Conservation (phyloP, 2,113 vertebrate species). For the Fulica atra region DNA sequence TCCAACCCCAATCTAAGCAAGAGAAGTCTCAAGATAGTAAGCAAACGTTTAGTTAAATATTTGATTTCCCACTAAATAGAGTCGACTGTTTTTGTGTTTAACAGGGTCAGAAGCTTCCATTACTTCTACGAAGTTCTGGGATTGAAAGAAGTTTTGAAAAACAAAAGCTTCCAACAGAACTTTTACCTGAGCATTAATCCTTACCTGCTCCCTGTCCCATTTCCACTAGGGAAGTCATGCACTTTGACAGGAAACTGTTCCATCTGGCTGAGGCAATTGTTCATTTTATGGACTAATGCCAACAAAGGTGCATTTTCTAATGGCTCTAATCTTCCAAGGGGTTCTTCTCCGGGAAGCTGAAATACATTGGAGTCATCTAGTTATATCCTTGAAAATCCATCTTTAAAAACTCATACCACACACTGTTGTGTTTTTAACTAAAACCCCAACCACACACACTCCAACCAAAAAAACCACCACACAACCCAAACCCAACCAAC, state of each 20-base stretch:
- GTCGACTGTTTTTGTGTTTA: background rate
- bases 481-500: no score
- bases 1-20: background rate
- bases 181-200: constrained; percentile 70
- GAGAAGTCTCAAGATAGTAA: background rate
- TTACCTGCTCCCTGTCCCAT: constrained; percentile 98
- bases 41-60: background rate
- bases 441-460: background rate
- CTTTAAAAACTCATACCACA: background rate
- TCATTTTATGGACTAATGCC: constrained; percentile 97
- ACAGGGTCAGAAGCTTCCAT: background rate
- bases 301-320: constrained; percentile 89
- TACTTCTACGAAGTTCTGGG: background rate
- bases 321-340: constrained; percentile 88
- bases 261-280: constrained; percentile 99
- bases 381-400: background rate
- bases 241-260: constrained; percentile 99
- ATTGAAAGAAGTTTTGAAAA: background rate
- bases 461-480: background rate
- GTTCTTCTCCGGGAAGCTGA: constrained; percentile 91
- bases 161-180: background rate
- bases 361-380: constrained; percentile 18
- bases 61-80: background rate
- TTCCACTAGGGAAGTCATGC: constrained; percentile 97
- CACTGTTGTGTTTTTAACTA: background rate